phyloP scores from a whole-genome alignment of 1,140 invertebrate species.

The Caenorhabditis inopinata region DNA sequence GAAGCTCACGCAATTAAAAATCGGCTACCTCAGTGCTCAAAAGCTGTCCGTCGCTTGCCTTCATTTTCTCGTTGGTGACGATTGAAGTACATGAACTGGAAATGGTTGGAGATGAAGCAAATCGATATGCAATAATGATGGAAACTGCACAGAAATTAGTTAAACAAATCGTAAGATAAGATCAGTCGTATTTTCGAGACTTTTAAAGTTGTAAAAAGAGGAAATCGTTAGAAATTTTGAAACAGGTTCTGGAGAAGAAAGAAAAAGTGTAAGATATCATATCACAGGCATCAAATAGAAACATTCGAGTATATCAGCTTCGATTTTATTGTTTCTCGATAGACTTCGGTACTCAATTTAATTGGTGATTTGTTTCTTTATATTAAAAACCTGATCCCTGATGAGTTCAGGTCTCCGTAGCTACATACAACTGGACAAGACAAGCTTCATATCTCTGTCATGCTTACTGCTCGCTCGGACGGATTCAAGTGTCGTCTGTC shows the following conservation, averaged over 20 bases:
- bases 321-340: conserved; percentile 51
- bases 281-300: too few relatives aligned
- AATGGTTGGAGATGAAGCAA: too few relatives aligned
- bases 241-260: conserved; percentile 22
- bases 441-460: too few relatives aligned
- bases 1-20: conserved; percentile 90
- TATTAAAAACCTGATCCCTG: too few relatives aligned
- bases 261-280: conserved; percentile 34
- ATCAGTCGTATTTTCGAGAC: conserved; percentile 27
- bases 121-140: too few relatives aligned
- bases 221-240: conserved; percentile 19
- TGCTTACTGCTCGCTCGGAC: too few relatives aligned
- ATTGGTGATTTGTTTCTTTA: too few relatives aligned
- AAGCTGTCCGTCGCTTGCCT: conserved; percentile 74
- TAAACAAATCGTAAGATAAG: too few relatives aligned
- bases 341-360: conserved; percentile 47
- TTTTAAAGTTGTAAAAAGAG: conserved; percentile 12
- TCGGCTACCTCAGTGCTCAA: conserved; percentile 76
- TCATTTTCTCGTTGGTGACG: conserved; percentile 75
- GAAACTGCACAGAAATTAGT: too few relatives aligned
- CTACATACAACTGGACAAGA: too few relatives aligned
- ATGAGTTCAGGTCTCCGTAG: too few relatives aligned
- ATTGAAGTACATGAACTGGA: conserved; percentile 51
- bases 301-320: background rate
- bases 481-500: too few relatives aligned